These are phyloP conservation scores for Aspidiotus rigidus DNA, from an alignment of 2,888 invertebrate species.

Conservation along the genomic window DNA sequence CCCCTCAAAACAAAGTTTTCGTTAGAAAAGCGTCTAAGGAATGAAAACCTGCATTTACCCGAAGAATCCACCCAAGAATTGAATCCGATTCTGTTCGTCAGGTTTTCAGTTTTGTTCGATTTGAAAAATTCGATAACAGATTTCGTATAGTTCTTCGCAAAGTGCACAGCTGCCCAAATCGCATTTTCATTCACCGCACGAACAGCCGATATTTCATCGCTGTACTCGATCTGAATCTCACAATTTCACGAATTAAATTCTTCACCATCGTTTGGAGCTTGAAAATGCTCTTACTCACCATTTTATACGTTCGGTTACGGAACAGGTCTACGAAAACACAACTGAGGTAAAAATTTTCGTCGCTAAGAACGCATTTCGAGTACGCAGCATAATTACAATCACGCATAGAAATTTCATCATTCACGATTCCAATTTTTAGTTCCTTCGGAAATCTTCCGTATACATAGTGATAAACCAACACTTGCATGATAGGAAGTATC, in stretches of 20 bases:
- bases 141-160: slow-evolving; percentile 35
- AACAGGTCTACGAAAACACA: slow-evolving; percentile 38
- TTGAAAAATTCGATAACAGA: slow-evolving; percentile 34
- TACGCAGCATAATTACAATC: slow-evolving; percentile 23
- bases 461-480: slow-evolving; percentile 67
- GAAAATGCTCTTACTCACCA: slow-evolving; percentile 35
- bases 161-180: slow-evolving; percentile 37
- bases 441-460: slow-evolving; percentile 66
- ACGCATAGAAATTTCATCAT: slow-evolving; percentile 53
- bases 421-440: slow-evolving; percentile 65
- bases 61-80: slow-evolving; percentile 37
- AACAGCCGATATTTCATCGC: slow-evolving; percentile 36
- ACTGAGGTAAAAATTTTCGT: slow-evolving; percentile 37
- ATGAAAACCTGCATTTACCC: slow-evolving; percentile 26
- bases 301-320: slow-evolving; percentile 35
- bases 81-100: slow-evolving; percentile 34
- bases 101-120: background rate
- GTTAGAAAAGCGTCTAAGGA: no score
- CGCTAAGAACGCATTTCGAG: slow-evolving; percentile 28
- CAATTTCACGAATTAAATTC: background rate
- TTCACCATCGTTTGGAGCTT: background rate
- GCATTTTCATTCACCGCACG: slow-evolving; percentile 36
- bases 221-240: slow-evolving; percentile 36
- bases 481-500: slow-evolving; percentile 72
- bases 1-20: no score